Conservation (phyloP, 2,888 invertebrate genomes). For the Erynnis tages region DNA sequence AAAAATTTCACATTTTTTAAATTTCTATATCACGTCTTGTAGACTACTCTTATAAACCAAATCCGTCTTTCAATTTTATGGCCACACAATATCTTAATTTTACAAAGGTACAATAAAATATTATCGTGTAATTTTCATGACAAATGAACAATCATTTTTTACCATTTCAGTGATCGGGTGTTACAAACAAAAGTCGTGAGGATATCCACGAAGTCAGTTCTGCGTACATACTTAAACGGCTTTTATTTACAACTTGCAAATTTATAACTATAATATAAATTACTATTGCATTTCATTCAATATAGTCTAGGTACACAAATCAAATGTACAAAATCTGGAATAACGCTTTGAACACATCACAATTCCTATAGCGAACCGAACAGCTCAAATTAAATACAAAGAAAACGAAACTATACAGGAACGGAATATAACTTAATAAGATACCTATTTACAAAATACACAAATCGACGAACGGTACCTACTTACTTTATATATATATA, state of each 20-base stretch:
- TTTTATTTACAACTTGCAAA: slow-evolving; percentile 73
- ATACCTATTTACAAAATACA: slow-evolving; percentile 77
- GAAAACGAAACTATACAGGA: slow-evolving; percentile 71
- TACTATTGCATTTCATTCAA: slow-evolving; percentile 79
- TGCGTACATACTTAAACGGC: slow-evolving; percentile 48
- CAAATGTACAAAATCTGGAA: slow-evolving; percentile 71
- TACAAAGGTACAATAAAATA: slow-evolving; percentile 63
- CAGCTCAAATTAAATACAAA: slow-evolving; percentile 46
- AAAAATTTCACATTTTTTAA: slow-evolving; percentile 22
- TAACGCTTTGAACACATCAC: slow-evolving; percentile 72
- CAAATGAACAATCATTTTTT: slow-evolving; percentile 40
- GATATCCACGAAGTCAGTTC: slow-evolving; percentile 50
- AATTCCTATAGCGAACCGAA: slow-evolving; percentile 69
- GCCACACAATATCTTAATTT: slow-evolving; percentile 77
- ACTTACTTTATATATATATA: slow-evolving; percentile 53
- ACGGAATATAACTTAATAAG: slow-evolving; percentile 73
- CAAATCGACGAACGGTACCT: slow-evolving; percentile 70
- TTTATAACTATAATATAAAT: slow-evolving; percentile 76
- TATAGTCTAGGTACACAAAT: slow-evolving; percentile 71
- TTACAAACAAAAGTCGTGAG: slow-evolving; percentile 29
- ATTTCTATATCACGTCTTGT: slow-evolving; percentile 23
- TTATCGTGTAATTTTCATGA: slow-evolving; percentile 45
- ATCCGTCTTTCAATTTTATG: slow-evolving; percentile 59
- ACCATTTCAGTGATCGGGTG: slow-evolving; percentile 29
- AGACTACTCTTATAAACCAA: slow-evolving; percentile 33